Evolutionary conservation across 2,797 vertebrate species (phyloP), one percentile per base, ranked within the genome.

Genomic region (Eleutherodactylus coqui): DNA sequence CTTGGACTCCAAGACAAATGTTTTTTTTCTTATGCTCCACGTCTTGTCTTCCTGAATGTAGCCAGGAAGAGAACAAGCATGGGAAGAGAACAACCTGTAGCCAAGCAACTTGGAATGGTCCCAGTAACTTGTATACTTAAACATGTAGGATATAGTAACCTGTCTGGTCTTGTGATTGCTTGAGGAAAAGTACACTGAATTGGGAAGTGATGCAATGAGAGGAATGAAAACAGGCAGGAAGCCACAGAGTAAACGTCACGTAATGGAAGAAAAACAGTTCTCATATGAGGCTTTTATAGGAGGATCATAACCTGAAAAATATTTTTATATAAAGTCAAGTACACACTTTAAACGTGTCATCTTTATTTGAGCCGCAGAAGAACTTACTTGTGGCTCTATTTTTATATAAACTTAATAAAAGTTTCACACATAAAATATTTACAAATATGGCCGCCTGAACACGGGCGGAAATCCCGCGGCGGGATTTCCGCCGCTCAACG

Each of bases 171-270:
- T 72, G 69, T 72, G 69, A 72, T 72, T 2, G 69, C 38, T 41
- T 24, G 38, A 72, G 69, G 69, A 41, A 72, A 72, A 72, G 69
- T 38, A 41, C 69, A 41, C 38, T 5, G 69, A 24, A 72, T 72
- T n/a, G 69, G 69, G 69, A 76, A 76, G 73, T 47, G 73, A 76
- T 76, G 73, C 51, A 49, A 47, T 76, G n/a, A 76, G 47, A 76
- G 73, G 16, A 76, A 76, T 34, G 45, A 76, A 76, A 76, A 76
- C n/a, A 76, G 47, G 47, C 73, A 47, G 73, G 43, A 76, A 47
- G 43, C 69, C 38, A 13, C 69, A 41, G 21, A 43, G 69, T 24
- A 21, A 72, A 24, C 38, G 19, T 49, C 49, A 76, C 73, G 51
- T 72, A 72, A 43, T 72, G 24, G 69, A n/a, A 72, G 38, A 43